These are phyloP conservation scores for Agelaius phoeniceus DNA, from an alignment of 2,113 vertebrate genomes.

Conservation along the genomic window DNA sequence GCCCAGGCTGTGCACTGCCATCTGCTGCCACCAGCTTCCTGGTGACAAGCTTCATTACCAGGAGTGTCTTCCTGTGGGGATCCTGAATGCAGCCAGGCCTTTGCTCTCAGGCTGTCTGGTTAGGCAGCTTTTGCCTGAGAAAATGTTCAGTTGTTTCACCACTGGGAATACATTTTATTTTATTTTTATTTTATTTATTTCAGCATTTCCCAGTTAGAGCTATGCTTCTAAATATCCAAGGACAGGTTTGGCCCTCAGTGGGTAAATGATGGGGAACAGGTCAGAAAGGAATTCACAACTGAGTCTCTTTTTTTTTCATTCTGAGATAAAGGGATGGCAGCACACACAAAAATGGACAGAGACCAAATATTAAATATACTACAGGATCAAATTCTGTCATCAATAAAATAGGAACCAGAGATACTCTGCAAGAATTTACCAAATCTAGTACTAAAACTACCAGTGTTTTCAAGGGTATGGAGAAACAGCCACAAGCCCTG, in stretches of 20 bases:
- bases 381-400: background rate
- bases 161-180: background rate
- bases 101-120: background rate
- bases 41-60: background rate
- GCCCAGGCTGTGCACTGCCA: background rate
- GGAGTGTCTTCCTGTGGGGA: background rate
- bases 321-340: background rate
- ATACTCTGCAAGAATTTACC: background rate
- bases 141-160: background rate
- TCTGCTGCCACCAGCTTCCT: background rate
- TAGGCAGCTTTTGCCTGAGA: background rate
- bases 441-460: background rate
- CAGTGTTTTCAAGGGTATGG: background rate
- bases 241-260: background rate
- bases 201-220: background rate
- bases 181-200: background rate
- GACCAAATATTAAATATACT: background rate
- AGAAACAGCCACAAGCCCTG: background rate
- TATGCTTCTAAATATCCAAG: background rate
- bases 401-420: background rate
- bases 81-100: background rate
- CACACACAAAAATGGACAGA: background rate
- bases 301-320: background rate
- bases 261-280: background rate
- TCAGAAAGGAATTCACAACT: background rate